Evolutionary conservation across 1,140 invertebrate species (phyloP), one percentile per base, ranked within the genome.

Genomic region (Formica exsecta): DNA sequence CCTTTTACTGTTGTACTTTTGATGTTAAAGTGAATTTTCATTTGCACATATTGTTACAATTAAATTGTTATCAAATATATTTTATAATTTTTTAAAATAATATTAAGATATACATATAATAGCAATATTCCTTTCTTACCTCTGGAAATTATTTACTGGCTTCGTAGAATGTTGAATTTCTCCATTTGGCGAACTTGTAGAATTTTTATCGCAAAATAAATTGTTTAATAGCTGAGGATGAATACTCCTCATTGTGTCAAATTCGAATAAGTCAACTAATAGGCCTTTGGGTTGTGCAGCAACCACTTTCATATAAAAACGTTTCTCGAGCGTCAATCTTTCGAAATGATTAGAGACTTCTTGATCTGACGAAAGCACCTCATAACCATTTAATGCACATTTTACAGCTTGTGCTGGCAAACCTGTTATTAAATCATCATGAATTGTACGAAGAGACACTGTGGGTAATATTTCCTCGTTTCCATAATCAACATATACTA

Each of bases 401-500:
- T 96, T 96, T 87, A 98, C 96, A 0, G 97, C 98, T 94, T 98
- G 98, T 0, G 97, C 96, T 41, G 96, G 96, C 62, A 97, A 93
- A 64, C 94, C 93, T 32, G 94, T 95, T 11, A 98, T 93, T 76
- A 97, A 95, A 79, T 97, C 96, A 9, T 96, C 95, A 36, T 96
- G 96, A 16, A 98, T 97, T 6, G 94, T 94, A 85, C 96, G 96
- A 16, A 98, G 93, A 36, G 96, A 92, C 22, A 94, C 93, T 0
- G 95, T 90, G 13, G 95, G 62, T 0, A 97, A 93, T 36, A 92
- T 94, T 93, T 98, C 97, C 38, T 96, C 95, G 93, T 98, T 98
- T 11, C 97, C 98, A 93, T 97, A 98, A 93, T 98, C 98, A 5
- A 98, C 93, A 93, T 97, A 98, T 11, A 96, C 94, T 0, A 98